A percentile compares a stretch with the other conserved stretches of the same genome.
These are phyloP conservation scores for Cosmia pyralina DNA, from an alignment of 2,888 invertebrate genomes.

Conservation along the genomic window DNA sequence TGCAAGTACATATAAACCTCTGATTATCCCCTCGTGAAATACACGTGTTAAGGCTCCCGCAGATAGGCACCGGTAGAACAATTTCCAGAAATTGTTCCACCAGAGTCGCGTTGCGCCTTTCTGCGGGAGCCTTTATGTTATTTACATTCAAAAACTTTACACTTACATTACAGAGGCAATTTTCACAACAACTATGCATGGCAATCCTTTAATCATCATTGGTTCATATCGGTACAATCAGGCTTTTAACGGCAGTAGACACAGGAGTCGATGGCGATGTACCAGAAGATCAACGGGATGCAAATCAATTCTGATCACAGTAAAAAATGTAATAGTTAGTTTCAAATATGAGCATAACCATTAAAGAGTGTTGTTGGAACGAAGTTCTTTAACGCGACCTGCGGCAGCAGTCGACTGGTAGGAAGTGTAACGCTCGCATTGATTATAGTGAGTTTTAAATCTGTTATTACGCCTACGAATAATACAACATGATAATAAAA, in stretches of 20 bases:
- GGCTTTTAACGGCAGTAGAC: not conserved
- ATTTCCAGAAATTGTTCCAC: no score
- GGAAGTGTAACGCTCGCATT: no score
- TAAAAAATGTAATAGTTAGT: not conserved
- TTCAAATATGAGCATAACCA: conserved; percentile 12
- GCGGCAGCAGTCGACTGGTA: no score
- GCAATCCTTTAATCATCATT: conserved; percentile 7
- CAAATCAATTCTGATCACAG: conserved; percentile 17
- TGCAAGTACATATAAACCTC: no score
- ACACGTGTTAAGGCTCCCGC: not conserved
- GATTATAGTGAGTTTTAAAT: no score
- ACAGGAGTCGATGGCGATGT: conserved; percentile 16
- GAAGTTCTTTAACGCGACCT: no score
- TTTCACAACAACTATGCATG: conserved; percentile 9
- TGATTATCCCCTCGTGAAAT: not conserved
- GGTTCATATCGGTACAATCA: conserved; percentile 17
- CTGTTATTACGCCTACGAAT: no score
- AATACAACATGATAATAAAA: no score
- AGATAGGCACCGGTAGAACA: no score
- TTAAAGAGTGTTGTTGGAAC: not conserved
- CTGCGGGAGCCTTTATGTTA: no score
- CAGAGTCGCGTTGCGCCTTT: no score
- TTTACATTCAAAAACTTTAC: not conserved
- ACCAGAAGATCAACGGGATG: conserved; percentile 16
- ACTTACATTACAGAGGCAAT: conserved; percentile 1